Base-by-base conservation (phyloP, 2,113 vertebrate genomes). In the Nycticorax nycticorax region DNA sequence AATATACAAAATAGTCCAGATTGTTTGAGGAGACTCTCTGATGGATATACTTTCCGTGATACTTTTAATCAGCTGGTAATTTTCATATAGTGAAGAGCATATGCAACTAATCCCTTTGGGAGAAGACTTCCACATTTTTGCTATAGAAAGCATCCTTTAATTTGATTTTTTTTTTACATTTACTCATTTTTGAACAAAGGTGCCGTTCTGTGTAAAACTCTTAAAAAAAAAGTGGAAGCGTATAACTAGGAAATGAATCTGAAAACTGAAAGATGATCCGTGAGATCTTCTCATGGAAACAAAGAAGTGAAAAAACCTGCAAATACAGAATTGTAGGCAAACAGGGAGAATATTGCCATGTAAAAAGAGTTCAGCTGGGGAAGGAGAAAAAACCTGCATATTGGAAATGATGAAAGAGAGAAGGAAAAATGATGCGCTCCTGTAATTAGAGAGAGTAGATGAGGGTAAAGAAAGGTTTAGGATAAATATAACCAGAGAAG, bases 281-380 rank as follows among this genome's bases (percentile, higher is more conserved):
- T 48, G 47, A 28, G 10, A 8, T 77, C 55, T 80, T 67, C 35
- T 82, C 22, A 19, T 5, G 16, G 57, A 41, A 73, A 59, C 10
- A 22, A 55, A 72, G 52, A 28, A 9, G 24, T 15, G 43, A 52
- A 35, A 39, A 53, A n/a, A 43, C 6, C 2, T 14, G 6, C 5
- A 16, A 71, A 33, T 50, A n/a, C 8, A 28, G 33, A 43, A 28
- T 18, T 43, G 43, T 14, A 30, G 41, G 35, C 8, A 78, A 60
- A 27, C 12, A 30, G 35, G 28, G 50, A 24, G 37, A 43, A 2
- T n/a, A 20, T 77, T 1, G 1, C 1, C 22, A 22, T 14, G 13
- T 63, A 23, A 83, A 75, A 41, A 20, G 10, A 50, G 33, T 19
- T 53, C 19, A 26, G 23, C 50, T 71, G 45, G 27, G 52, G 41